Evolutionary conservation across 2,888 invertebrate species (phyloP).

Genomic region (Diachrysia chrysitis): DNA sequence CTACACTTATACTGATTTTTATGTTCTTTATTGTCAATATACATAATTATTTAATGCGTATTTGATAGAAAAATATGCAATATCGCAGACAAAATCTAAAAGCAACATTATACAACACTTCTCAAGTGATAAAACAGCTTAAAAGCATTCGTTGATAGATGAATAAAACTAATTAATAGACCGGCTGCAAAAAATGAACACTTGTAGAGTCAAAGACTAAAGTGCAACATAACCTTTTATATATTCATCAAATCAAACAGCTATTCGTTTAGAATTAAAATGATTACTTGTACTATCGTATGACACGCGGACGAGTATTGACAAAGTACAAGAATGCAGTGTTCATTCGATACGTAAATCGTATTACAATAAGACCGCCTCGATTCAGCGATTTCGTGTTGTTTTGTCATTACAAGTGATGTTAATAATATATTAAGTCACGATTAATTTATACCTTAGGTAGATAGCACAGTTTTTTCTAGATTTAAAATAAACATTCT

Average conservation of each 20-base stretch:
- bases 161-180: slow-evolving; percentile 54
- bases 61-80: slow-evolving; percentile 21
- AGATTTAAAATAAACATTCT: background rate
- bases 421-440: slow-evolving; percentile 1
- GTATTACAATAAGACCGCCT: slow-evolving; percentile 67
- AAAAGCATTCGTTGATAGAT: slow-evolving; percentile 36
- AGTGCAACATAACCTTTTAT: slow-evolving; percentile 48
- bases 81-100: slow-evolving; percentile 17
- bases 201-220: slow-evolving; percentile 51
- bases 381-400: slow-evolving; percentile 60
- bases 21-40: slow-evolving; percentile 1
- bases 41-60: slow-evolving; percentile 1
- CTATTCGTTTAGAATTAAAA: slow-evolving; percentile 20
- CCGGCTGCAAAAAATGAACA: slow-evolving; percentile 38
- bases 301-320: slow-evolving; percentile 21
- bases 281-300: slow-evolving; percentile 21
- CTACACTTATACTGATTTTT: background rate
- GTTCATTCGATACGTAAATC: slow-evolving; percentile 64
- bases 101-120: slow-evolving; percentile 30
- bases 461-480: background rate
- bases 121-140: slow-evolving; percentile 29
- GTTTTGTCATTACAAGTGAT: slow-evolving; percentile 23
- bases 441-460: background rate
- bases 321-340: slow-evolving; percentile 55
- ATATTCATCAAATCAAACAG: slow-evolving; percentile 37